Base-by-base conservation (phyloP, 2,888 invertebrate genomes). In the Helleia helle region DNA sequence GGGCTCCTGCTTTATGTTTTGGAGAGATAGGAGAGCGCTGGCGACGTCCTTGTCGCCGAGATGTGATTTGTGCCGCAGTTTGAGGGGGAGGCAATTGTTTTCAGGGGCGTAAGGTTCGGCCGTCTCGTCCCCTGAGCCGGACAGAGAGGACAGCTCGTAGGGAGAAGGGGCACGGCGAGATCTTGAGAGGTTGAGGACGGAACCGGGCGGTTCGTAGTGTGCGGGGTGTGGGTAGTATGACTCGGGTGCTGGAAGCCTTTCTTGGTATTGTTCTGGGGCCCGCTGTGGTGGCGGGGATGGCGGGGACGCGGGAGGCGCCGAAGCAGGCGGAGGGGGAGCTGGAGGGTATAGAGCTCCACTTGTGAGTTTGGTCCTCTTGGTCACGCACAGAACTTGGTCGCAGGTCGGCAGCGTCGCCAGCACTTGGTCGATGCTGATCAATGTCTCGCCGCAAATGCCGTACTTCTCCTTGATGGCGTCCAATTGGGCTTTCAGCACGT, bases 381-480 rank as follows among this genome's bases (percentile, higher is more conserved):
- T 92, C 36, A 93, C 89, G 71, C 92, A 93, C 42, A 95, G 86
- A 0, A 95, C 92, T 68, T 95, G 94, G 56, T 95, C 95, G 58
- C 90, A 91, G 24, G 93, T 89, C 2, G 95, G 95, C 55, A 95
- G 66, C 2, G 93, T 93, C 0, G 96, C 94, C 61, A 95, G 84
- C 9, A 96, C 94, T 73, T 95, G 94, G 63, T 95, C 95, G 43
- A 95, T 91, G 69, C 94, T 94, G 53, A 96, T 93, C 44, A 95
- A 88, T 36, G 89, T 90, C 62, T 96, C 95, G 2, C 94, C 94
- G 61, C 92, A 92, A 58, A 96, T 94, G 41, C 95, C 95, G 64
- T 93, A 96, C 71, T 96, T 96, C 62, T 96, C 96, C 60, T 95
- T 93, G 51, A 98, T 94, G 12, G 96, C 95, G 56, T 93, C 93